Evolutionary conservation across 2,797 vertebrate species (phyloP).

Genomic region (Mormyrus hasselquistii): DNA sequence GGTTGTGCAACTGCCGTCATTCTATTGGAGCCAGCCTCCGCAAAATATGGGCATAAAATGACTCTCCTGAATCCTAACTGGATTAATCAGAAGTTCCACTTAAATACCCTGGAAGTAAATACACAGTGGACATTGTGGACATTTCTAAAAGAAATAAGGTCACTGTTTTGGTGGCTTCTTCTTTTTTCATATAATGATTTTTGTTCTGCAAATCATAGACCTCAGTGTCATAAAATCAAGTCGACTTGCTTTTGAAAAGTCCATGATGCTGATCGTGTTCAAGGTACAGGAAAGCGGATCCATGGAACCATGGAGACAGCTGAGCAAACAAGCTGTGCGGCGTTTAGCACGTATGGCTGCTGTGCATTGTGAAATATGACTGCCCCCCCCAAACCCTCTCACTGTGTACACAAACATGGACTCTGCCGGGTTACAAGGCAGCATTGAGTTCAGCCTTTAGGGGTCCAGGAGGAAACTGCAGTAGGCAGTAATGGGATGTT

Average conservation of each 20-base stretch:
- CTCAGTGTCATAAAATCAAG: background rate
- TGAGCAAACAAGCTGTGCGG: background rate
- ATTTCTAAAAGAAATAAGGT: background rate
- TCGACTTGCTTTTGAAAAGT: background rate
- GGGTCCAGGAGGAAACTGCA: background rate
- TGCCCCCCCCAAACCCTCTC: background rate
- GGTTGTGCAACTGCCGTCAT: background rate
- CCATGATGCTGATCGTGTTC: background rate
- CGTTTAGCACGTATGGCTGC: background rate
- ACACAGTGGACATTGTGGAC: background rate
- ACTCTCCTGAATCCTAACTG: background rate
- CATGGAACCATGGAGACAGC: background rate
- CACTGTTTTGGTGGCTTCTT: background rate
- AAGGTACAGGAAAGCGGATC: background rate
- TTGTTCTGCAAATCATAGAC: background rate
- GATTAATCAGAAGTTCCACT: background rate
- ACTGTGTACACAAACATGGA: conserved; percentile 6
- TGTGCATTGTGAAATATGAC: background rate
- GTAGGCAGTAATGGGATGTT: background rate
- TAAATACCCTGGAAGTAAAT: background rate
- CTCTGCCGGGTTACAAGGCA: background rate
- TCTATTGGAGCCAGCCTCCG: background rate
- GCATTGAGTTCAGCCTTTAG: background rate
- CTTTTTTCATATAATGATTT: background rate
- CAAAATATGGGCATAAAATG: conserved; percentile 4